These are phyloP conservation scores for Bombus superbus DNA, from an alignment of 1,140 invertebrate species.

Conservation along the genomic window DNA sequence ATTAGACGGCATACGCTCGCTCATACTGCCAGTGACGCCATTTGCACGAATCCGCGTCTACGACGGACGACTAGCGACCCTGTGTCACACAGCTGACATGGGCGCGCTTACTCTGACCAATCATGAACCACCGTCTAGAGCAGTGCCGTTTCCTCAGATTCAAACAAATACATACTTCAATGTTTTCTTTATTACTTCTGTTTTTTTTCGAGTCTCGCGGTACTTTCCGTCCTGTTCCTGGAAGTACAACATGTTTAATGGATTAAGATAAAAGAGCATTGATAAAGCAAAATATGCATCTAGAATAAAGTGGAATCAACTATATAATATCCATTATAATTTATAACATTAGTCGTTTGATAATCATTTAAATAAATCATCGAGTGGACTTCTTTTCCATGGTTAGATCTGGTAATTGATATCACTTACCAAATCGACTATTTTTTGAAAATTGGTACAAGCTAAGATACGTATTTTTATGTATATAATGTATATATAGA, in stretches of 20 bases:
- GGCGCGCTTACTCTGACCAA: conserved; percentile 18
- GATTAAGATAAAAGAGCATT: neutral
- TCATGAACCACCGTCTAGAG: neutral
- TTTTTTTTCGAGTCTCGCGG: neutral
- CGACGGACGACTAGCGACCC: conserved; percentile 43
- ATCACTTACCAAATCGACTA: neutral
- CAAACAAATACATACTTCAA: neutral
- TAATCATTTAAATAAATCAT: neutral
- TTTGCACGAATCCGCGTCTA: conserved; percentile 60
- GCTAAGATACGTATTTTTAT: neutral
- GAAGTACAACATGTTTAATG: neutral
- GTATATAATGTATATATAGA: no score
- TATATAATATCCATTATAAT: neutral
- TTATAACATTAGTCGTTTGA: neutral
- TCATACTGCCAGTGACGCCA: conserved; percentile 71
- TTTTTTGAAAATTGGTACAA: neutral
- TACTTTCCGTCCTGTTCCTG: neutral
- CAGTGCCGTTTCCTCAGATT: neutral
- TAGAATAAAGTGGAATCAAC: neutral
- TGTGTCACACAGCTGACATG: conserved; percentile 55
- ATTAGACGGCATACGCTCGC: conserved; percentile 65
- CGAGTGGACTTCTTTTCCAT: neutral
- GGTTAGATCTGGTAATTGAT: neutral
- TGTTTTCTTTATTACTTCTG: neutral
- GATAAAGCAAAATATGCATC: neutral